Conservation (phyloP, 1,140 invertebrate genomes). For the Arctopsyche grandis region DNA sequence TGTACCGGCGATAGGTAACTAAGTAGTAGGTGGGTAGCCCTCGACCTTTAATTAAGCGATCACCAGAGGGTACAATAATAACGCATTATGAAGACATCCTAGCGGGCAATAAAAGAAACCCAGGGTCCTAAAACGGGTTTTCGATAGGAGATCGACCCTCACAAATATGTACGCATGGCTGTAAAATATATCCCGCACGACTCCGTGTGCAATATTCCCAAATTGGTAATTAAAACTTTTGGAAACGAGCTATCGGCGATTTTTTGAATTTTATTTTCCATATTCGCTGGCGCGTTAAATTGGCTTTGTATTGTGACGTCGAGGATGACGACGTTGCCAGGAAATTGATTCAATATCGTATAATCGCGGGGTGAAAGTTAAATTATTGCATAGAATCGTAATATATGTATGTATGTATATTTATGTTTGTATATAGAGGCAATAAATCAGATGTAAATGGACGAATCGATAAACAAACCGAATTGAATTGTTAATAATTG, state of each 20-base stretch:
- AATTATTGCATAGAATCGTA: not conserved
- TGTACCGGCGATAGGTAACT: not conserved
- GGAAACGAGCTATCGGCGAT: not conserved
- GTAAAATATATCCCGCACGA: not conserved
- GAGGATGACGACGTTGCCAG: not conserved
- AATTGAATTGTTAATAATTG: conserved; percentile 25
- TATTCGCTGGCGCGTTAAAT: conserved; percentile 1
- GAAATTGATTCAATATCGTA: conserved; percentile 28
- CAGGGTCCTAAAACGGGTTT: conserved; percentile 12
- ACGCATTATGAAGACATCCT: conserved; percentile 33
- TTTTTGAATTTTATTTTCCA: not conserved
- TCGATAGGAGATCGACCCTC: conserved; percentile 1
- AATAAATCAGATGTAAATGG: conserved; percentile 19
- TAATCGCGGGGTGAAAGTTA: conserved; percentile 12
- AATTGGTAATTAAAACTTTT: conserved; percentile 7
- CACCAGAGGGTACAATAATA: conserved; percentile 36
- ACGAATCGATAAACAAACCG: not conserved
- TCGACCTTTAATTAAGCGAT: conserved; percentile 30
- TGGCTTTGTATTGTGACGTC: conserved; percentile 4
- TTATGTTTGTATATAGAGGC: not conserved
- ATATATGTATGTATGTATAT: not conserved
- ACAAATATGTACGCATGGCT: not conserved
- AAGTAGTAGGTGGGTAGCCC: not conserved
- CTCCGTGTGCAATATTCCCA: not conserved
- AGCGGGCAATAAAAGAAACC: conserved; percentile 33